Evolutionary conservation across 1,140 invertebrate species (phyloP), one percentile per base, ranked within the genome.

Genomic region (Nasonia vitripennis): DNA sequence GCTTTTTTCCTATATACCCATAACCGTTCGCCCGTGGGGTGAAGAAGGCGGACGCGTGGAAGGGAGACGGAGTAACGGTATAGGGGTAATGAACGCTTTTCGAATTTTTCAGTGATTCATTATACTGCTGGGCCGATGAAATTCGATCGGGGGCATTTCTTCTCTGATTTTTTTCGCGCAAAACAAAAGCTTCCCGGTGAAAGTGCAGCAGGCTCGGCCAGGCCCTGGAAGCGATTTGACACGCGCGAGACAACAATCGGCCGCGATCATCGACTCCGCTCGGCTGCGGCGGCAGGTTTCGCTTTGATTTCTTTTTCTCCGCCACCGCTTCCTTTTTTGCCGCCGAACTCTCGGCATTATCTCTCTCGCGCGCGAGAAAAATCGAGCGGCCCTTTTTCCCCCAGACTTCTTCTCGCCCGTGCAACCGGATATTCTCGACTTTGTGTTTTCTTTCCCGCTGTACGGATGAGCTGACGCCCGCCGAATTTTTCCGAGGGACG

Each of bases 201-300:
- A 83, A 83, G 81, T 77, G 37, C 31, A 51, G 55, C 55, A 55
- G n/a, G n/a, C n/a, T n/a, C n/a, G n/a, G n/a, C n/a, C n/a, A n/a
- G 48, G 55, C 17, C 45, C 55, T 77, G 55, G 37, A 68, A 77
- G 23, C 75, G 23, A 84, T 84, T 84, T 78, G 75, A 78, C 62
- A 78, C 82, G 82, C 82, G 77, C 75, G 75, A 84, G 74, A 78
- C 82, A 77, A 83, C 81, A 78, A 84, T 84, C 73, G 82, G 74
- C n/a, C 55, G 55, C 34, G 74, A 84, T 84, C 75, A 78, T 84
- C 74, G 74, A 70, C 82, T 83, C 23, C 27, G 17, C 74, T 83
- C 34, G 5, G 5, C 27, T 27, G 27, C 82, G 74, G 74, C 55
- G 62, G 62, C 82, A 84, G 41, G 41, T 78, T 70, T 84, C 41